Conservation (phyloP, 2,888 invertebrate genomes). For the Alsophila aescularia region DNA sequence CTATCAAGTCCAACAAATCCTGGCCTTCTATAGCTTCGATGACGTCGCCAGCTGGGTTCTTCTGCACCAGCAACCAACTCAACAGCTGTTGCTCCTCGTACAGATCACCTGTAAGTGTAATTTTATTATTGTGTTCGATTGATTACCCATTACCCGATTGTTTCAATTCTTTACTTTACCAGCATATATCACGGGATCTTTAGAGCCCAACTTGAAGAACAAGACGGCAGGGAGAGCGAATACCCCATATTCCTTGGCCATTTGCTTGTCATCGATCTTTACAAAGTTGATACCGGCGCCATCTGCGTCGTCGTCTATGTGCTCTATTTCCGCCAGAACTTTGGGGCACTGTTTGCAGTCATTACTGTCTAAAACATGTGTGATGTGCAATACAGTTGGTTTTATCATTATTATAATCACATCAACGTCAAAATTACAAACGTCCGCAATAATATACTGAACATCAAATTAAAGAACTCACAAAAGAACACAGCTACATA, state of each 20-base stretch:
- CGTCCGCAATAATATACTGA: background rate
- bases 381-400: conserved; percentile 75
- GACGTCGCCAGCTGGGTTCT: conserved; percentile 95
- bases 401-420: conserved; percentile 44
- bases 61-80: conserved; percentile 95
- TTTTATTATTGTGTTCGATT: conserved; percentile 18
- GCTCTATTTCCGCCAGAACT: conserved; percentile 94
- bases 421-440: conserved; percentile 8
- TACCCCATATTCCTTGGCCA: conserved; percentile 95
- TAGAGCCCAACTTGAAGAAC: conserved; percentile 94
- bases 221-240: conserved; percentile 95
- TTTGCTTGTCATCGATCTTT: conserved; percentile 94
- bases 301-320: conserved; percentile 97
- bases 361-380: conserved; percentile 92
- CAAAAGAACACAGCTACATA: conserved; percentile 97
- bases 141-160: background rate
- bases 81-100: conserved; percentile 94
- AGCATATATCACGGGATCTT: conserved; percentile 96
- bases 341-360: conserved; percentile 97
- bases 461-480: conserved; percentile 81
- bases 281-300: conserved; percentile 96
- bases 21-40: conserved; percentile 95
- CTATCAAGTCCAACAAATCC: conserved; percentile 89
- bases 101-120: conserved; percentile 86
- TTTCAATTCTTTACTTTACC: conserved; percentile 75